Conservation (phyloP, 2,797 vertebrate species). For the Myiotriccus ornatus region DNA sequence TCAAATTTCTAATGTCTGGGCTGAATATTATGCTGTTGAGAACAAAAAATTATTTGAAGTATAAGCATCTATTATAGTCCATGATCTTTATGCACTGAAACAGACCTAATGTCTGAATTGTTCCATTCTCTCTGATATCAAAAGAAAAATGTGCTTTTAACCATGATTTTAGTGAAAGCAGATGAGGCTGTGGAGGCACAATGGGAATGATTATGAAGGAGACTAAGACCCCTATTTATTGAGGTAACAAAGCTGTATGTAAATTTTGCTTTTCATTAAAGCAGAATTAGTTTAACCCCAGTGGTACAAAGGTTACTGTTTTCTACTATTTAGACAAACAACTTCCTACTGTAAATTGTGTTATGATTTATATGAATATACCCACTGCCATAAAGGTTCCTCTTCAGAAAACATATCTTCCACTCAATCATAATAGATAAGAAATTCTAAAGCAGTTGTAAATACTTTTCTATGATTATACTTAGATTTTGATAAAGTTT, state of each 20-base stretch:
- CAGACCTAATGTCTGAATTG: neutral
- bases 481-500: slow-evolving; percentile 41
- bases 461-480: slow-evolving; percentile 19
- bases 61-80: neutral
- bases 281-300: slow-evolving; percentile 49
- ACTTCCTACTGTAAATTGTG: slow-evolving; percentile 57
- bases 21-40: neutral
- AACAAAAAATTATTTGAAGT: neutral
- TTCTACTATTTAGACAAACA: slow-evolving; percentile 67
- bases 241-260: slow-evolving; percentile 10
- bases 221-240: neutral
- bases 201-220: slow-evolving; percentile 1
- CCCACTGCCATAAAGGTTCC: slow-evolving; percentile 41
- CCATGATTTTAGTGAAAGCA: slow-evolving; percentile 7
- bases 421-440: slow-evolving; percentile 60
- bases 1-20: neutral
- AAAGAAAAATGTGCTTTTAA: slow-evolving; percentile 23
- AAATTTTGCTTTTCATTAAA: slow-evolving; percentile 53
- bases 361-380: slow-evolving; percentile 69
- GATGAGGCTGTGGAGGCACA: neutral
- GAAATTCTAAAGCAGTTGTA: slow-evolving; percentile 36
- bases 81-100: neutral
- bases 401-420: slow-evolving; percentile 44
- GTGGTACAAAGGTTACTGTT: slow-evolving; percentile 29
- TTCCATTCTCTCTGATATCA: neutral